These are phyloP conservation scores for Drosophila pallidifrons DNA, from an alignment of 1,140 invertebrate genomes.

Conservation along the genomic window DNA sequence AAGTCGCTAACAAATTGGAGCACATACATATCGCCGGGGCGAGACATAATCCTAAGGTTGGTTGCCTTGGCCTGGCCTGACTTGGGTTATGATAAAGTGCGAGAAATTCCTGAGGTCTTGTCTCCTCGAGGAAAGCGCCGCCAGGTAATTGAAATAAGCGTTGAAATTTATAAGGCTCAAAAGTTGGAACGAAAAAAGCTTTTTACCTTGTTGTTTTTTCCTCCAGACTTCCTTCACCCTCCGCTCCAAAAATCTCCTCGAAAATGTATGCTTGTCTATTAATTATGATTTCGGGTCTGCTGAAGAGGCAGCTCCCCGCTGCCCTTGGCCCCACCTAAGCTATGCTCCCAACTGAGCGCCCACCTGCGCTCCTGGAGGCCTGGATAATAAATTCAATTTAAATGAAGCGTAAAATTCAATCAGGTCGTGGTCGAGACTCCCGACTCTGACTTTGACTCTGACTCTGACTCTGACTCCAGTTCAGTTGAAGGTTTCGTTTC, in stretches of 20 bases:
- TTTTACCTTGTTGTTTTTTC: constrained; percentile 41
- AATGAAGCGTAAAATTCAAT: constrained; percentile 84
- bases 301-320: not conserved
- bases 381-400: constrained; percentile 80
- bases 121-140: constrained; percentile 27
- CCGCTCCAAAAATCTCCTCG: constrained; percentile 26
- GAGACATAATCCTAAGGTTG: constrained; percentile 62
- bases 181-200: constrained; percentile 54
- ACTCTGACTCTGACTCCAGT: not conserved
- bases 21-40: constrained; percentile 69
- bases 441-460: too few species aligned
- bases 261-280: constrained; percentile 74
- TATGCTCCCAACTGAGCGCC: constrained; percentile 46
- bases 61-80: not conserved
- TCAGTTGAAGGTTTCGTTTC: constrained; percentile 14
- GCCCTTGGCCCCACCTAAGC: not conserved
- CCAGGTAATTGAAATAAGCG: constrained; percentile 78
- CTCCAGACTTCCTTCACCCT: not conserved
- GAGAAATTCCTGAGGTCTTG: constrained; percentile 63
- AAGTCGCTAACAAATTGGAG: constrained; percentile 76
- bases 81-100: constrained; percentile 74
- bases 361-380: constrained; percentile 52
- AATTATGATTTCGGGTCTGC: constrained; percentile 71
- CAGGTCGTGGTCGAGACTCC: constrained; percentile 62
- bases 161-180: constrained; percentile 75